Conservation (phyloP, 1,140 invertebrate genomes). For the Meloidogyne chitwoodi region DNA sequence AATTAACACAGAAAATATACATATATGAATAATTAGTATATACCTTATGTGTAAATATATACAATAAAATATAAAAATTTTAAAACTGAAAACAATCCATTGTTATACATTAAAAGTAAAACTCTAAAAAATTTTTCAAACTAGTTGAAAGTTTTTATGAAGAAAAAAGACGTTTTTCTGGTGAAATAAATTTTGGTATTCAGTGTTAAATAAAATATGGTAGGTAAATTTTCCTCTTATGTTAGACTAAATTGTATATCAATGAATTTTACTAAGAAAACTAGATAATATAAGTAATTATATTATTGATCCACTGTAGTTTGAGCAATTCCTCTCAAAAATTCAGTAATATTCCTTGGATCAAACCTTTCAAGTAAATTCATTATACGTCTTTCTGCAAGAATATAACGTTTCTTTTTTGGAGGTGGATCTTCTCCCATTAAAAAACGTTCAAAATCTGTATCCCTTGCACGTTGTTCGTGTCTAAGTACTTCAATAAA, state of each 20-base stretch:
- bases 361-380: constrained; percentile 1
- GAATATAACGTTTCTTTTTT: not conserved
- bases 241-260: too few species aligned
- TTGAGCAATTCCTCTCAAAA: not conserved
- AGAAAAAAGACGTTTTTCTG: too few species aligned
- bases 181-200: too few species aligned
- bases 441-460: constrained; percentile 24
- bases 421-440: constrained; percentile 2
- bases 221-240: too few species aligned
- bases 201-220: too few species aligned
- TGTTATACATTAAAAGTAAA: not conserved
- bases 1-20: too few species aligned
- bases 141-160: too few species aligned
- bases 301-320: not conserved
- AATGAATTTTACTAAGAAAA: too few species aligned
- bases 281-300: too few species aligned
- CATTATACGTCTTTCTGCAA: constrained; percentile 3
- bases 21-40: too few species aligned
- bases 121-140: not conserved
- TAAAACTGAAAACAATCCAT: not conserved
- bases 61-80: not conserved
- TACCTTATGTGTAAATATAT: too few species aligned
- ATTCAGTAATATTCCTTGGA: constrained; percentile 3
- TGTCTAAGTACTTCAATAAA: constrained; percentile 34
- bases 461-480: constrained; percentile 35